Evolutionary conservation across 2,113 vertebrate genomes (phyloP).

Genomic region (Macrotus californicus): DNA sequence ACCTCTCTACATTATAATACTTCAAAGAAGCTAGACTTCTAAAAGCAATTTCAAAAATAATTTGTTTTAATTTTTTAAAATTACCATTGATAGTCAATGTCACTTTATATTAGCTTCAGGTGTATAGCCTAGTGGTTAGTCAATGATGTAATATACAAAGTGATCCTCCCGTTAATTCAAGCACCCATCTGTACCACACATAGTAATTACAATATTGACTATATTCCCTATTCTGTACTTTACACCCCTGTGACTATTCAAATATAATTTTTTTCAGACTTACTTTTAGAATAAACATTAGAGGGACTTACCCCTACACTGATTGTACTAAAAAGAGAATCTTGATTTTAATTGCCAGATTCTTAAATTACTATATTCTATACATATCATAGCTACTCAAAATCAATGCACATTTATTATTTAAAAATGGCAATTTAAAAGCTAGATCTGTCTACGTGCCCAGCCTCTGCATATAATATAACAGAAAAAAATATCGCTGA

Average conservation of each 20-base stretch:
- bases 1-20: neutral
- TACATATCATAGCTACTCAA: neutral
- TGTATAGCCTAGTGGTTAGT: neutral
- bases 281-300: neutral
- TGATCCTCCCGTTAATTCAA: neutral
- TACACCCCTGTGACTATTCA: neutral
- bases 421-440: slow-evolving; percentile 7
- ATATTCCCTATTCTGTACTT: neutral
- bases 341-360: neutral
- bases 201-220: neutral
- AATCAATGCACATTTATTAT: neutral
- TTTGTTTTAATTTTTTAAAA: neutral
- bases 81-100: neutral
- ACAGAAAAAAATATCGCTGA: neutral
- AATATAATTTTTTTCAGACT: neutral
- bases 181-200: neutral
- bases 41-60: slow-evolving; percentile 8
- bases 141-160: neutral
- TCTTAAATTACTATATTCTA: neutral
- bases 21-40: neutral
- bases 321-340: neutral
- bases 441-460: neutral
- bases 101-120: neutral
- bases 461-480: neutral
- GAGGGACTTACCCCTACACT: neutral